phyloP scores from a whole-genome alignment of 2,888 invertebrate species.

The Enchytraeus crypticus region DNA sequence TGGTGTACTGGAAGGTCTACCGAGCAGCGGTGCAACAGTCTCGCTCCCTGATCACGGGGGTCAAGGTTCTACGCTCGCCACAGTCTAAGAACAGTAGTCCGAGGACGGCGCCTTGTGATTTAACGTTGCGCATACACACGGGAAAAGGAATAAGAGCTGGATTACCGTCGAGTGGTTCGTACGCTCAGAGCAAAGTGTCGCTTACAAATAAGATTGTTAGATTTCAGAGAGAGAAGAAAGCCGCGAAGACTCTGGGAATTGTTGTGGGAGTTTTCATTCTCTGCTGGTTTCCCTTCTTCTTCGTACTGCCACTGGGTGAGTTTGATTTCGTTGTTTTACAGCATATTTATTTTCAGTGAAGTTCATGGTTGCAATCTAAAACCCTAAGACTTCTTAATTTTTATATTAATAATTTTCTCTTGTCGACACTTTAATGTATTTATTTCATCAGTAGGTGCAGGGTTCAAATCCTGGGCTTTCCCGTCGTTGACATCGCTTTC shows the following conservation, averaged over 20 bases:
- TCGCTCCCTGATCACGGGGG: conserved; percentile 51
- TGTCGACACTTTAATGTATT: too few relatives aligned
- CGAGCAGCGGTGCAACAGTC: conserved; percentile 53
- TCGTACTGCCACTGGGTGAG: conserved; percentile 59
- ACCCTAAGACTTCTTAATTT: too few relatives aligned
- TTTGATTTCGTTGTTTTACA: not conserved
- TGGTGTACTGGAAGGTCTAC: conserved; percentile 59
- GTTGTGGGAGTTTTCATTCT: conserved; percentile 60
- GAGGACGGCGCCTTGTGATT: conserved; percentile 34
- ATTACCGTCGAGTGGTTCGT: not conserved
- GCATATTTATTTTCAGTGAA: too few relatives aligned
- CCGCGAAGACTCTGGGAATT: conserved; percentile 61
- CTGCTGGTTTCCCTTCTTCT: conserved; percentile 65
- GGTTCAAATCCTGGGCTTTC: too few relatives aligned
- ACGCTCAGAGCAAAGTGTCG: not conserved
- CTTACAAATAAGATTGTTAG: conserved; percentile 50
- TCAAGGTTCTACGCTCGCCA: conserved; percentile 40
- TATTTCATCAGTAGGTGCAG: too few relatives aligned
- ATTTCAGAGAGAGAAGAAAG: conserved; percentile 58
- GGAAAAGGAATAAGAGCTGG: conserved; percentile 18
- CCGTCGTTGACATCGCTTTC: too few relatives aligned
- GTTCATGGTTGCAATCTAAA: too few relatives aligned
- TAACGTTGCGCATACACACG: conserved; percentile 42
- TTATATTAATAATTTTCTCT: too few relatives aligned
- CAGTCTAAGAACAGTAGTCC: conserved; percentile 28